Percentiles rank a stretch among this genome's conserved stretches.
Conservation (phyloP, 2,797 vertebrate species). For the Momotus momota region DNA sequence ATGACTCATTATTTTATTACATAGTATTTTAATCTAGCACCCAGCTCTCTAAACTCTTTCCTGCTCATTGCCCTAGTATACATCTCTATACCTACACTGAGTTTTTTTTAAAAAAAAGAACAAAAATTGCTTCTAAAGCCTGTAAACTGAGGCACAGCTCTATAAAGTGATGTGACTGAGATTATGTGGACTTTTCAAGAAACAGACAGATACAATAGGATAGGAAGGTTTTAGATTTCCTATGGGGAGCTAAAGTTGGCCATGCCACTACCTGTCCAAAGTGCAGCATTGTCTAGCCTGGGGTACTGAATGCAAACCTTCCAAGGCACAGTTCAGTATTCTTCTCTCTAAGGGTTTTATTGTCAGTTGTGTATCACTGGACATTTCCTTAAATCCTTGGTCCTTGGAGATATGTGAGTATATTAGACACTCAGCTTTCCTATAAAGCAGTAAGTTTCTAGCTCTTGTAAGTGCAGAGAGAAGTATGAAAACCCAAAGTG, state of each 20-base stretch:
- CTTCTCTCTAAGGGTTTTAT: not conserved
- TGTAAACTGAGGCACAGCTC: not conserved
- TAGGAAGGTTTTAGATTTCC: not conserved
- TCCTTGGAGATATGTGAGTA: not conserved
- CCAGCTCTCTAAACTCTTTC: not conserved
- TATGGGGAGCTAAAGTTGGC: not conserved
- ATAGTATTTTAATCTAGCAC: not conserved
- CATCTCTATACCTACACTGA: not conserved
- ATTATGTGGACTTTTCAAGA: not conserved
- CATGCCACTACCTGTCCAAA: accelerated
- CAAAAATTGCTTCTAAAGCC: not conserved
- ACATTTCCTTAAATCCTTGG: not conserved
- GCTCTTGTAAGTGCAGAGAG: not conserved
- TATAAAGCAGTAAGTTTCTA: not conserved
- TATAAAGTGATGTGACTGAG: not conserved
- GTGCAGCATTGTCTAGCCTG: accelerated
- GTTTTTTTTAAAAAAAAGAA: not conserved
- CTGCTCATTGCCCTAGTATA: not conserved
- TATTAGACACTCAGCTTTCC: not conserved
- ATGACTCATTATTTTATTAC: not conserved
- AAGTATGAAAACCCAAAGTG: not conserved
- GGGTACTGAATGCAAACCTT: not conserved
- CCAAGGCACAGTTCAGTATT: not conserved
- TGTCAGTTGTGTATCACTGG: not conserved
- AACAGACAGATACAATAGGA: not conserved